phyloP scores from a whole-genome alignment of 1,140 invertebrate species.

The Tetraneura akinire region DNA sequence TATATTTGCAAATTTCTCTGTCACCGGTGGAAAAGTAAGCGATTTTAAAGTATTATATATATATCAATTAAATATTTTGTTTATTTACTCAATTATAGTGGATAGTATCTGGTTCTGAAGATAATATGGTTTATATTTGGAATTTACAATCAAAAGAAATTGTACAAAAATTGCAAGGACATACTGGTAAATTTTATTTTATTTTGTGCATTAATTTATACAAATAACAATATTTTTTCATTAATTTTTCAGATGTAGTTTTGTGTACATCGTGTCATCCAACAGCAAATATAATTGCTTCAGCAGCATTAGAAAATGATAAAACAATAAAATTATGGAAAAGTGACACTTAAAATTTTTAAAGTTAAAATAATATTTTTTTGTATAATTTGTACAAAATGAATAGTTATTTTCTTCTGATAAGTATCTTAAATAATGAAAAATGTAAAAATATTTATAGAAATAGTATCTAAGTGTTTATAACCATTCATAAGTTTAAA shows the following conservation, averaged over 20 bases:
- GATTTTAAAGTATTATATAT: not conserved
- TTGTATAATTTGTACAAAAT: slow-evolving; percentile 23
- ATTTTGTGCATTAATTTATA: too few species aligned
- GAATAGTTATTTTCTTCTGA: not conserved
- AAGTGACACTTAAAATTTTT: slow-evolving; percentile 81
- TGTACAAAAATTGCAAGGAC: slow-evolving; percentile 92
- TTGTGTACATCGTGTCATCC: slow-evolving; percentile 98
- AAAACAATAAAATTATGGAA: slow-evolving; percentile 99
- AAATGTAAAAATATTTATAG: not conserved
- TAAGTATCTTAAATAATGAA: not conserved
- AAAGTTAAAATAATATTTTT: not conserved
- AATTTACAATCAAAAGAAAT: slow-evolving; percentile 99
- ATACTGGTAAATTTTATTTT: slow-evolving; percentile 43
- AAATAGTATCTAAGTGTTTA: not conserved
- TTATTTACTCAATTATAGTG: slow-evolving; percentile 69
- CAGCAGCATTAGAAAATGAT: slow-evolving; percentile 96
- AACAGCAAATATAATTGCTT: slow-evolving; percentile 98
- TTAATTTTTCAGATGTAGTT: slow-evolving; percentile 79
- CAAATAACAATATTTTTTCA: not conserved
- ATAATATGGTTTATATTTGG: slow-evolving; percentile 99
- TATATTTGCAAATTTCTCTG: slow-evolving; percentile 99
- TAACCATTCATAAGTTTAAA: not conserved
- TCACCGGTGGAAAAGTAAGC: slow-evolving; percentile 95
- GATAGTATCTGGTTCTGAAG: slow-evolving; percentile 99
- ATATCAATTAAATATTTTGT: slow-evolving; percentile 34